Percentiles rank a stretch among this genome's conserved stretches.
Evolutionary conservation across 2,113 vertebrate species (phyloP).

Genomic region (Merops nubicus): DNA sequence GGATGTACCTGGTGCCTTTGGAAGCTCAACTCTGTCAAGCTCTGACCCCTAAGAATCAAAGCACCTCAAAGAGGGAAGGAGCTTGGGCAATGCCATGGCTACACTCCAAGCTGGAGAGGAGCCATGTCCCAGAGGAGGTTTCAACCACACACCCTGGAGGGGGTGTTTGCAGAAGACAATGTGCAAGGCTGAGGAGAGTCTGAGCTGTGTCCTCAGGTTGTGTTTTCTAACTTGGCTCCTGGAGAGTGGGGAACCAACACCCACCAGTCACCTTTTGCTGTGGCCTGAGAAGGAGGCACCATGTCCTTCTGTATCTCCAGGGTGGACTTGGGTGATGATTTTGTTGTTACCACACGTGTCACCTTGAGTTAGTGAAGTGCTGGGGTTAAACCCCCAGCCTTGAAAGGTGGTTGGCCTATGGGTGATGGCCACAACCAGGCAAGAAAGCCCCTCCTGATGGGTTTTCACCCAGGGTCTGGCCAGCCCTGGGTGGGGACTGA

Average conservation of each 20-base stretch:
- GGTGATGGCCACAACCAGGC: too few species aligned
- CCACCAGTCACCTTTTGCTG: not conserved
- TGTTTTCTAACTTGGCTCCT: not conserved
- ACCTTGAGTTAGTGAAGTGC: too few species aligned
- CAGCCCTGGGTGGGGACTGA: too few species aligned
- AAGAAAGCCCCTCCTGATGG: too few species aligned
- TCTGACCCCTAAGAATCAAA: not conserved
- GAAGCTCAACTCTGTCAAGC: not conserved
- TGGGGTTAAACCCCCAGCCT: too few species aligned
- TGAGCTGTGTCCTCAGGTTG: not conserved
- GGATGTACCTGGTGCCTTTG: not conserved
- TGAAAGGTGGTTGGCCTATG: too few species aligned
- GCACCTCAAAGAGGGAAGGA: not conserved
- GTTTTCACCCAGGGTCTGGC: too few species aligned
- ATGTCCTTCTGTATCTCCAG: not conserved
- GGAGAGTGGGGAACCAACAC: fast-evolving
- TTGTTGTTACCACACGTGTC: not conserved
- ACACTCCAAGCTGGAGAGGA: not conserved
- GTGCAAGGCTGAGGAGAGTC: too few species aligned
- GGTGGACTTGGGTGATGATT: not conserved
- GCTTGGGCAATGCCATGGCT: not conserved
- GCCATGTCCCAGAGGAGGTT: fast-evolving
- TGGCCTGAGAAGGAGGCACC: not conserved
- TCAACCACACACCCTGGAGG: not conserved
- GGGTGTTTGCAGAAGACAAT: not conserved